A percentile compares a stretch with the other conserved stretches of the same genome.
Conservation (phyloP, 2,113 vertebrate species). For the Thunnus thynnus region DNA sequence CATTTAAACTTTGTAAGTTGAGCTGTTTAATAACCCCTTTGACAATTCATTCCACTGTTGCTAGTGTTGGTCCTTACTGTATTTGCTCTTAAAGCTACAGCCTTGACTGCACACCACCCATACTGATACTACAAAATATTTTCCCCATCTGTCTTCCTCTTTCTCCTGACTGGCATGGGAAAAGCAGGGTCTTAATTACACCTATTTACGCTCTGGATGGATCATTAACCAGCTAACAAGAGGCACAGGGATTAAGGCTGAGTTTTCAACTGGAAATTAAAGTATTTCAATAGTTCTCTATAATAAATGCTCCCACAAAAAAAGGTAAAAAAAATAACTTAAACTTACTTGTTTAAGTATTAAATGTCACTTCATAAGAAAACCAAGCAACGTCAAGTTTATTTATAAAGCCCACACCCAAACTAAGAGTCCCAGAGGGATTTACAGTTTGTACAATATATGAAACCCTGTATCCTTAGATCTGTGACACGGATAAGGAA, state of each 20-base stretch:
- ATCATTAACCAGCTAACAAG: constrained; percentile 74
- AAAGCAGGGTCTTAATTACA: constrained; percentile 47
- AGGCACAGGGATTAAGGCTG: constrained; percentile 17
- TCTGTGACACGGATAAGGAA: background rate
- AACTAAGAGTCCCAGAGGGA: background rate
- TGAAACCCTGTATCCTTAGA: background rate
- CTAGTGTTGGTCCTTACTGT: background rate
- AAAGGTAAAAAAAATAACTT: background rate
- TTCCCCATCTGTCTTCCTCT: constrained; percentile 45
- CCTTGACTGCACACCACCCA: constrained; percentile 43
- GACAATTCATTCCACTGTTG: constrained; percentile 14
- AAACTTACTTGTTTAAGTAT: background rate
- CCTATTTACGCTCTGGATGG: constrained; percentile 67
- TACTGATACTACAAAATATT: constrained; percentile 48
- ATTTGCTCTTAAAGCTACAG: constrained; percentile 35
- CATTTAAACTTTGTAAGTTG: background rate
- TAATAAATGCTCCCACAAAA: background rate
- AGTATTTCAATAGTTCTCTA: background rate
- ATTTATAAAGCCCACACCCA: constrained; percentile 14
- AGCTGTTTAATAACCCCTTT: background rate
- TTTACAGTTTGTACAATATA: constrained; percentile 5
- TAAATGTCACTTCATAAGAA: constrained; percentile 22
- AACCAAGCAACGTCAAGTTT: background rate
- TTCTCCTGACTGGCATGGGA: constrained; percentile 62
- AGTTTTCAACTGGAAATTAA: background rate